phyloP scores from a whole-genome alignment of 2,888 invertebrate genomes.

The Mechanitis mazaeus region DNA sequence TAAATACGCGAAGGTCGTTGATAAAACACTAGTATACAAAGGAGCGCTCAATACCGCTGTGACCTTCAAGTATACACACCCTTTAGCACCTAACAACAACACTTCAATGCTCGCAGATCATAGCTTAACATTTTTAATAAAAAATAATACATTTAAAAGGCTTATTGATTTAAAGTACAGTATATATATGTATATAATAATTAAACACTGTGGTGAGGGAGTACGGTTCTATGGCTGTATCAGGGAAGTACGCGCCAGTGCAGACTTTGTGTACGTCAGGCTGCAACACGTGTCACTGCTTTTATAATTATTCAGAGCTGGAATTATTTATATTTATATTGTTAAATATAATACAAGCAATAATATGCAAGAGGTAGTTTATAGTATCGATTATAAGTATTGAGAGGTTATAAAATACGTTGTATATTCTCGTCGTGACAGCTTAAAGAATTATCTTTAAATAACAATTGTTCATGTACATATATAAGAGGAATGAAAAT shows the following conservation, averaged over 20 bases:
- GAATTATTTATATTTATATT: neutral
- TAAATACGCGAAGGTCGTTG: no score
- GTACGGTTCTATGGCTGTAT: conserved; percentile 12
- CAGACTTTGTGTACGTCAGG: conserved; percentile 13
- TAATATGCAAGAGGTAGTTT: no score
- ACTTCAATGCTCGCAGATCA: no score
- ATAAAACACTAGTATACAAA: conserved; percentile 4
- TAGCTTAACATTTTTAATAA: no score
- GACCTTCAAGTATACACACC: conserved; percentile 43
- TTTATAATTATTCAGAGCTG: neutral
- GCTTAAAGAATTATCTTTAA: no score
- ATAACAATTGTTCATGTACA: no score
- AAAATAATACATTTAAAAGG: no score
- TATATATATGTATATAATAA: neutral
- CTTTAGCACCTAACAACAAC: conserved; percentile 27
- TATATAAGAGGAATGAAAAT: no score
- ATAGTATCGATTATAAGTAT: no score
- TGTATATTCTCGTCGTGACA: no score
- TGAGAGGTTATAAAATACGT: no score
- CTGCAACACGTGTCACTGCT: conserved; percentile 6
- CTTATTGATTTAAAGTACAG: neutral
- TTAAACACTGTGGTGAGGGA: neutral
- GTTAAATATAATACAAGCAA: neutral
- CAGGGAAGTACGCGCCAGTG: conserved; percentile 24
- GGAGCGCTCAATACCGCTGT: conserved; percentile 33